Evolutionary conservation across 2,888 invertebrate species (phyloP).

Genomic region (Ochlodes sylvanus): DNA sequence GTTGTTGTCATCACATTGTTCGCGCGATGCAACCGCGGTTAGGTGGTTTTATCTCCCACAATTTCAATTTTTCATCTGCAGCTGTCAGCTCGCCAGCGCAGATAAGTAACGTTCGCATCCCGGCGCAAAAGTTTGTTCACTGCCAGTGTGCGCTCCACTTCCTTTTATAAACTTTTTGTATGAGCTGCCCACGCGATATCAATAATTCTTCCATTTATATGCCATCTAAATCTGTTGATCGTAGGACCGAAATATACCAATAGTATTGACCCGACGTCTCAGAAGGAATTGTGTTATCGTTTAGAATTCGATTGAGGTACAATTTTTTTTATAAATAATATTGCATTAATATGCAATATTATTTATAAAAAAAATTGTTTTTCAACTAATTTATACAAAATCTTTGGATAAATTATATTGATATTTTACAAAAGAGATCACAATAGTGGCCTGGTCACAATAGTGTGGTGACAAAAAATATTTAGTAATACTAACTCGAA

Average conservation of each 20-base stretch:
- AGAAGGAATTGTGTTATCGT: not conserved
- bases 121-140: constrained; percentile 77
- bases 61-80: constrained; percentile 86
- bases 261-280: not conserved
- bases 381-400: too few species aligned
- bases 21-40: constrained; percentile 70
- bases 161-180: constrained; percentile 82
- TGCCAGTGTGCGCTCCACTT: constrained; percentile 82
- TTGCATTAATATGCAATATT: too few species aligned
- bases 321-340: not conserved
- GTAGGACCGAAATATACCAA: not conserved
- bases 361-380: too few species aligned
- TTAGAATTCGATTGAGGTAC: not conserved
- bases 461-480: too few species aligned
- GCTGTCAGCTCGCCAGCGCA: constrained; percentile 80
- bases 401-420: too few species aligned
- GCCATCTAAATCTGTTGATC: constrained; percentile 51
- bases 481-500: too few species aligned
- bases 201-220: constrained; percentile 72
- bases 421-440: too few species aligned
- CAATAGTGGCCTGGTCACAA: too few species aligned
- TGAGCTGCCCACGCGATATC: constrained; percentile 64
- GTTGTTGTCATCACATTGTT: constrained; percentile 70
- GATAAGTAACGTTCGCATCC: constrained; percentile 82
- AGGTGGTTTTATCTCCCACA: constrained; percentile 84